Evolutionary conservation across 2,113 vertebrate genomes (phyloP).

Genomic region (Vulpes ferrilata): DNA sequence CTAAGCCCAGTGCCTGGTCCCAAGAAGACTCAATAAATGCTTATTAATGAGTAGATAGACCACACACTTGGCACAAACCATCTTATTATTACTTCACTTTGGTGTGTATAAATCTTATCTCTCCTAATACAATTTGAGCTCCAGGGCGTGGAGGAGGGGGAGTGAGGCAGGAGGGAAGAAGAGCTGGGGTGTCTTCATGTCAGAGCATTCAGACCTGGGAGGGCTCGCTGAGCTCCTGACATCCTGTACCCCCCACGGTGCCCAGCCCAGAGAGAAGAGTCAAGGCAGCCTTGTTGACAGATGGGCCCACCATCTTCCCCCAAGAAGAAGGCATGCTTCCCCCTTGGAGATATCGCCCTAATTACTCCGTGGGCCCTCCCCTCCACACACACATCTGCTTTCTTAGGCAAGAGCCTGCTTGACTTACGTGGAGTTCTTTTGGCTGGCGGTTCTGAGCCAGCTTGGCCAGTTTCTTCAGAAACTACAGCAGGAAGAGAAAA

Average conservation of each 20-base stretch:
- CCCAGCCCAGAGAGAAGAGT: conserved; percentile 36
- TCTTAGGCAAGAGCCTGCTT: conserved; percentile 77
- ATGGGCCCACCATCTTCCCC: conserved; percentile 14
- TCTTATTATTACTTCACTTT: conserved; percentile 74
- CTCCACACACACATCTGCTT: conserved; percentile 64
- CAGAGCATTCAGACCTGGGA: conserved; percentile 37
- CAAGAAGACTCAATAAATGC: conserved; percentile 41
- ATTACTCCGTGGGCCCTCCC: conserved; percentile 46
- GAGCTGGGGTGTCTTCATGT: conserved; percentile 20
- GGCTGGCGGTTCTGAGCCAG: conserved; percentile 59
- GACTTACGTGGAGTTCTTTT: conserved; percentile 60
- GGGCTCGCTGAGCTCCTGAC: background rate
- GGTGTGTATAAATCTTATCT: conserved; percentile 67
- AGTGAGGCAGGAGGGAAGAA: background rate
- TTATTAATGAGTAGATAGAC: conserved; percentile 76
- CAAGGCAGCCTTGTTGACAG: conserved; percentile 61
- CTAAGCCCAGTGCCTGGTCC: background rate
- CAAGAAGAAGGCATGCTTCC: background rate
- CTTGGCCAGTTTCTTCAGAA: conserved; percentile 71
- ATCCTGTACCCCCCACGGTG: conserved; percentile 45
- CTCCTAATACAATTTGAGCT: conserved; percentile 65
- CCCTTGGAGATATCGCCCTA: background rate
- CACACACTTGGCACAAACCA: conserved; percentile 80
- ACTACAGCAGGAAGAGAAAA: conserved; percentile 25
- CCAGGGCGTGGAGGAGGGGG: conserved; percentile 37